Percentiles rank a stretch among this genome's conserved stretches.
Evolutionary conservation across 2,113 vertebrate species (phyloP).

Genomic region (Melanerpes aurifrons): DNA sequence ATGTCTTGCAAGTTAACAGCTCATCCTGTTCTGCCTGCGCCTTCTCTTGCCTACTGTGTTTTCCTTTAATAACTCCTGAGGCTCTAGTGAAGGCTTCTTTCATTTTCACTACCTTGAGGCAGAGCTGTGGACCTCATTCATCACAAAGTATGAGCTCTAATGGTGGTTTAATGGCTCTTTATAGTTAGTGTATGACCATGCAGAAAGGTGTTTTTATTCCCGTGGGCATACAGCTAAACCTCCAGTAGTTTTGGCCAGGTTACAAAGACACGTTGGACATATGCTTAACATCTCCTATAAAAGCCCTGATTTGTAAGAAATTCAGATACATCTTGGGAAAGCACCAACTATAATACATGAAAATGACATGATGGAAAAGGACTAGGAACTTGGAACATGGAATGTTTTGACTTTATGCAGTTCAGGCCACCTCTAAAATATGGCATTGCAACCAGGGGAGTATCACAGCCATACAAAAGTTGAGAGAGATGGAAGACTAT

Average conservation of each 20-base stretch:
- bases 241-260: neutral
- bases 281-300: neutral
- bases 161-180: slow-evolving; percentile 19
- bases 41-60: neutral
- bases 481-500: neutral
- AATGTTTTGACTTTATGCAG: neutral
- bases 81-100: neutral
- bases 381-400: neutral
- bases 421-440: neutral
- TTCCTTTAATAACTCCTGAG: neutral
- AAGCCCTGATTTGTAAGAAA: neutral
- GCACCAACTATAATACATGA: neutral
- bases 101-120: neutral
- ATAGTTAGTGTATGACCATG: neutral
- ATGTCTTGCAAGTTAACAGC: neutral
- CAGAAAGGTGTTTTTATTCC: neutral
- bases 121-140: neutral
- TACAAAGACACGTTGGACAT: neutral
- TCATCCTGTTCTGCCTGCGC: neutral
- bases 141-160: neutral
- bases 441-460: neutral
- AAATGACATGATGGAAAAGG: neutral
- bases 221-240: neutral
- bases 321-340: neutral
- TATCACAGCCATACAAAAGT: neutral